Conservation (phyloP, 2,113 vertebrate genomes). For the Tachysurus fulvidraco region DNA sequence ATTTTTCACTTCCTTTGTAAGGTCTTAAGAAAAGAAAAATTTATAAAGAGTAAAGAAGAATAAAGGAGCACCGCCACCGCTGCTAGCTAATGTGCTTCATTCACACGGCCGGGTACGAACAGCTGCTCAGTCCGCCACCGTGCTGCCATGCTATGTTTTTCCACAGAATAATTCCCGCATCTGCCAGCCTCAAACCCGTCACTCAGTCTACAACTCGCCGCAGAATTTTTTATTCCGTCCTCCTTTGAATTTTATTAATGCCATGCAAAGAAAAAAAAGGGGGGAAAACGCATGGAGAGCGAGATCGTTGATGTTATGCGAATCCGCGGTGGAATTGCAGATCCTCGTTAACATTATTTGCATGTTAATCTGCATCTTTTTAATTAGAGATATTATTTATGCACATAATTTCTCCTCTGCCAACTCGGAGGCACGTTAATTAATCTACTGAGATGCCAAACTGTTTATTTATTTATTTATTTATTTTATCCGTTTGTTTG, state of each 20-base stretch:
- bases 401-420: constrained; percentile 99
- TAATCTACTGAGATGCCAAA: constrained; percentile 99
- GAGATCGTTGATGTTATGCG: constrained; percentile 99
- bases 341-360: constrained; percentile 99
- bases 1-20: neutral
- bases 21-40: neutral
- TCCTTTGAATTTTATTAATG: constrained; percentile 99
- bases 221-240: constrained; percentile 98
- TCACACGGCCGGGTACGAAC: constrained; percentile 89
- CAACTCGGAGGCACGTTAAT: constrained; percentile 99
- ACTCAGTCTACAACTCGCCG: constrained; percentile 93
- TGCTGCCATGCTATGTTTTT: constrained; percentile 86
- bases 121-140: constrained; percentile 92
- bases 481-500: constrained; percentile 99
- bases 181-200: constrained; percentile 84
- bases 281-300: constrained; percentile 62
- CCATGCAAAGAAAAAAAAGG: constrained; percentile 88
- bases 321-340: constrained; percentile 99
- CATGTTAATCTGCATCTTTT: constrained; percentile 99
- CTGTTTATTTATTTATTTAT: constrained; percentile 76
- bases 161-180: constrained; percentile 98
- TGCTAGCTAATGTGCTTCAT: constrained; percentile 87
- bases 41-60: neutral
- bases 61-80: neutral
- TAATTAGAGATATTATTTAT: constrained; percentile 99